Conservation (phyloP, 2,888 invertebrate genomes). For the Seladonia tumulorum region DNA sequence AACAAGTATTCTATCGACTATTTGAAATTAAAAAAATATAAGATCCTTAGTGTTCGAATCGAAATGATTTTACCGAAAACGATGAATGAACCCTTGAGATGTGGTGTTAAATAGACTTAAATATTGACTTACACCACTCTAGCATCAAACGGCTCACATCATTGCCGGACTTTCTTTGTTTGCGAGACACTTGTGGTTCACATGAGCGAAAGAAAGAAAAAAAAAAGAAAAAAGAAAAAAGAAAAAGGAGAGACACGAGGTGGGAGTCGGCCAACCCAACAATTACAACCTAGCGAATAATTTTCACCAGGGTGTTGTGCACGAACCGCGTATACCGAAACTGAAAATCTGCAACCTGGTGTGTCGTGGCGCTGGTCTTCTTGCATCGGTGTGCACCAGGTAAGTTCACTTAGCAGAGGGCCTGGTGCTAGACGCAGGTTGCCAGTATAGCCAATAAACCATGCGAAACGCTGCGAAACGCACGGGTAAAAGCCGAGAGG, state of each 20-base stretch:
- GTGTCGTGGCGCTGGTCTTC: background rate
- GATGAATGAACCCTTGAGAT: background rate
- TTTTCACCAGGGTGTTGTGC: background rate
- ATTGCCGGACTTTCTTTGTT: background rate
- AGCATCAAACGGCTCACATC: background rate
- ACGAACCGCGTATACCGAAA: constrained; percentile 11
- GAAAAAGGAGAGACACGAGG: background rate
- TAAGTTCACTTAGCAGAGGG: constrained; percentile 38
- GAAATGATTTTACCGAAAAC: background rate
- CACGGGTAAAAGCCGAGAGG: constrained; percentile 42
- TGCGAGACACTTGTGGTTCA: background rate
- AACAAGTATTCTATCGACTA: no score
- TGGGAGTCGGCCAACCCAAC: background rate
- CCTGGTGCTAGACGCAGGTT: constrained; percentile 41
- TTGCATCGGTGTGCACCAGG: constrained; percentile 13
- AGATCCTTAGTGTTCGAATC: background rate
- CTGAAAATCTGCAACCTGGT: background rate
- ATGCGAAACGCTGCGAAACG: constrained; percentile 38
- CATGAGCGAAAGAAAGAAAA: background rate
- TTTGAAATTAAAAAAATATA: no score
- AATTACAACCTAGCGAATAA: background rate
- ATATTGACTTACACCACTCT: background rate
- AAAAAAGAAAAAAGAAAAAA: no score
- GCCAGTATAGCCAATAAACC: constrained; percentile 25
- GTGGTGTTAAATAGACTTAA: background rate